Conservation (phyloP, 2,888 invertebrate species). For the Dryocosmus kuriphilus region DNA sequence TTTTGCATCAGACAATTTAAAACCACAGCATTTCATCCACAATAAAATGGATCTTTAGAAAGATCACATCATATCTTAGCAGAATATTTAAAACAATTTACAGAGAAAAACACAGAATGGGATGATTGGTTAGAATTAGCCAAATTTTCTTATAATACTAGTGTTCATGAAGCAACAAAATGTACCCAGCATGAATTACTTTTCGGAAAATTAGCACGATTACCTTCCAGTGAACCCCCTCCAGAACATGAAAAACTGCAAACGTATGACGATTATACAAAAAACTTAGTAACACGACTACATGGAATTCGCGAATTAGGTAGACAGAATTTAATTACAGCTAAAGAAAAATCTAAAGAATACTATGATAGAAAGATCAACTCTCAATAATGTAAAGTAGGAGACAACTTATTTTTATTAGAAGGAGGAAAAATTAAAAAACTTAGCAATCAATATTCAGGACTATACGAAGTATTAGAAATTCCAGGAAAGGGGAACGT, state of each 20-base stretch:
- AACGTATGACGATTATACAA: slow-evolving; percentile 40
- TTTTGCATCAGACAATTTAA: slow-evolving; percentile 29
- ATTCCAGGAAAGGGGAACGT: too few relatives aligned
- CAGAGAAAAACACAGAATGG: slow-evolving; percentile 19
- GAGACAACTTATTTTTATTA: slow-evolving; percentile 39
- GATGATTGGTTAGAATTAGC: too few relatives aligned
- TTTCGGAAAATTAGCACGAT: background rate
- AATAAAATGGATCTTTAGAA: background rate
- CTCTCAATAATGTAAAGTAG: slow-evolving; percentile 13
- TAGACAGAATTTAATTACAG: too few relatives aligned
- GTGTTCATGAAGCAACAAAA: too few relatives aligned
- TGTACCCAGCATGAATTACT: too few relatives aligned
- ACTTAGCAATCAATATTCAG: background rate
- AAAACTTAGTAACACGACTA: slow-evolving; percentile 4
- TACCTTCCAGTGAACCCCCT: too few relatives aligned
- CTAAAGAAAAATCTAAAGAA: too few relatives aligned
- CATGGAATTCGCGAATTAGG: too few relatives aligned
- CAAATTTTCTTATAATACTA: too few relatives aligned
- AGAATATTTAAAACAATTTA: slow-evolving; percentile 32
- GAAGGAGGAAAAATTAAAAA: too few relatives aligned
- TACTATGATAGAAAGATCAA: slow-evolving; percentile 30
- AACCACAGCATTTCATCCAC: slow-evolving; percentile 38
- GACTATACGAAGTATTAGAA: too few relatives aligned
- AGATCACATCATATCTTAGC: too few relatives aligned
- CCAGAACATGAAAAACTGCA: slow-evolving; percentile 8